Conservation (phyloP, 2,888 invertebrate species). For the Drosophila diplacantha region DNA sequence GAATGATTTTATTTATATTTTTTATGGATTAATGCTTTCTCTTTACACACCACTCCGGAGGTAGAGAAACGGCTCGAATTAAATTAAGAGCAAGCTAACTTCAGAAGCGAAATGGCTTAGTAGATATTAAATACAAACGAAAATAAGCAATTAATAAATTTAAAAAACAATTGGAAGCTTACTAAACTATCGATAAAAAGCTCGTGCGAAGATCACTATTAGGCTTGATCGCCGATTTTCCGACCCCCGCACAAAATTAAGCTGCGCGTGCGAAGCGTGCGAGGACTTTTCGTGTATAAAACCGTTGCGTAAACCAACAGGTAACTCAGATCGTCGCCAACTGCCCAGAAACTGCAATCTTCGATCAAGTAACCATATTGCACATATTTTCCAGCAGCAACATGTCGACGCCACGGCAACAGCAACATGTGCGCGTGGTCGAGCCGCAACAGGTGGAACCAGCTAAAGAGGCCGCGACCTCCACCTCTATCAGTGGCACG, state of each 20-base stretch:
- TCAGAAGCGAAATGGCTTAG: no score
- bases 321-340: constrained; percentile 47
- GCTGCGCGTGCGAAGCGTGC: constrained; percentile 43
- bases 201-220: constrained; percentile 5
- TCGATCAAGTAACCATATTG: constrained; percentile 10
- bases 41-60: no score
- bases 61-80: no score
- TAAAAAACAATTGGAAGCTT: no score
- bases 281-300: constrained; percentile 60
- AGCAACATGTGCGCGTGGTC: constrained; percentile 53
- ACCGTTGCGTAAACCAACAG: constrained; percentile 64
- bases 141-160: no score
- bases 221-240: constrained; percentile 48
- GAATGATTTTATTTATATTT: no score
- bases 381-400: constrained; percentile 38
- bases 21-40: no score
- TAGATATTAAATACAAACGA: no score
- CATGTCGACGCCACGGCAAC: constrained; percentile 42
- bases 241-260: constrained; percentile 25
- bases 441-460: constrained; percentile 46
- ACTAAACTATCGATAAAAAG: no score
- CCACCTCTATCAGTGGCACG: constrained; percentile 4
- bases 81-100: no score
- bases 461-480: constrained; percentile 27
- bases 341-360: constrained; percentile 9